Conservation (phyloP, 2,888 invertebrate genomes). For the Hartigia nigra region DNA sequence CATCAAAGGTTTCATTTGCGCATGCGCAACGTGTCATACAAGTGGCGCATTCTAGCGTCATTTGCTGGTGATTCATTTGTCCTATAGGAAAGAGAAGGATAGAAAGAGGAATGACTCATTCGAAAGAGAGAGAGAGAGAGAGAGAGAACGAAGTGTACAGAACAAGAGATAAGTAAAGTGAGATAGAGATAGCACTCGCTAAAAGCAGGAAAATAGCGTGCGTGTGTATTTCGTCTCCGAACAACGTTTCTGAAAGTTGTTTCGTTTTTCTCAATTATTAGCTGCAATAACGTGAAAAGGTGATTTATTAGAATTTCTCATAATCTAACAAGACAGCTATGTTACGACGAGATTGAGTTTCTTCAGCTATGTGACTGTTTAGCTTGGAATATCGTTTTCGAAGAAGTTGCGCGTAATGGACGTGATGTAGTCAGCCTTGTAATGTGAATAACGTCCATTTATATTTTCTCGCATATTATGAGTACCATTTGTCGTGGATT, state of each 20-base stretch:
- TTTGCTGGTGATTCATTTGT: neutral
- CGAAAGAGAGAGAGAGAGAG: neutral
- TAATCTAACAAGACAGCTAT: neutral
- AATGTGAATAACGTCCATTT: neutral
- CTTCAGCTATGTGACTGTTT: neutral
- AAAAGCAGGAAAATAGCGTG: neutral
- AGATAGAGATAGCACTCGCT: neutral
- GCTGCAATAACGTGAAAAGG: conserved; percentile 22
- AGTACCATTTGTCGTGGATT: neutral
- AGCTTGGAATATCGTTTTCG: neutral
- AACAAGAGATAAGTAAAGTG: neutral
- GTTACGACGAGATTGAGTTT: neutral
- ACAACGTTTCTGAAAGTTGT: conserved; percentile 27
- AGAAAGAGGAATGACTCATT: neutral
- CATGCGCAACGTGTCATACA: neutral
- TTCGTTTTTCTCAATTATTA: conserved; percentile 14
- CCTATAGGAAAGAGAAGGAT: neutral
- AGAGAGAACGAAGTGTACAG: neutral
- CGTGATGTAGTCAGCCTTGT: neutral
- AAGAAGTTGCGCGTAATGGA: neutral
- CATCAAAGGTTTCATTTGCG: neutral
- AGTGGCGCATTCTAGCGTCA: neutral
- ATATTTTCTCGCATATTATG: neutral
- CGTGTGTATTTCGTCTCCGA: conserved; percentile 9
- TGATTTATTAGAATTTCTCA: conserved; percentile 12